Conservation (phyloP, 1,140 invertebrate genomes). For the Pemphigus obesinymphae region DNA sequence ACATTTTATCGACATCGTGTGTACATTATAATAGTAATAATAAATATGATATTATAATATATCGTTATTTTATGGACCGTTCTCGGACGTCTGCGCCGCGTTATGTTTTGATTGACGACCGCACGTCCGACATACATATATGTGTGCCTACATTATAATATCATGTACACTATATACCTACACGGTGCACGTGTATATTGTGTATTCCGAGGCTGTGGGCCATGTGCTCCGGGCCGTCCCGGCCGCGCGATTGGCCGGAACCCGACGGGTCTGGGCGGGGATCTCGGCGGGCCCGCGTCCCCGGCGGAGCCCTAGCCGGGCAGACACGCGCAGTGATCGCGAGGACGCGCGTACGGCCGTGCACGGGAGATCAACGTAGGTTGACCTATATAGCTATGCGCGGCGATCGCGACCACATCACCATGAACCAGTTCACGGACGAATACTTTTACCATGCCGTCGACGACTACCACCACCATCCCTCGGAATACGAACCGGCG, state of each 20-base stretch:
- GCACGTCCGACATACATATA: not conserved
- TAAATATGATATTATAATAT: not conserved
- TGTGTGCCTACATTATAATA: too few relatives aligned
- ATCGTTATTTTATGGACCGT: not conserved
- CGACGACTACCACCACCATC: not conserved
- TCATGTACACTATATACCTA: not conserved
- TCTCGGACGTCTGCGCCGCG: not conserved
- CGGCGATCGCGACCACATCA: not conserved
- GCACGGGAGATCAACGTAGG: too few relatives aligned
- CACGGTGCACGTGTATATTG: not conserved
- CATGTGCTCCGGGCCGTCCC: not conserved
- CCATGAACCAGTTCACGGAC: constrained; percentile 1
- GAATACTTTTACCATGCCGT: not conserved
- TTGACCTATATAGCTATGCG: not conserved
- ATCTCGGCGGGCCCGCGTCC: not conserved
- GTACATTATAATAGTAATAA: not conserved
- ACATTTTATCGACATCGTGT: not conserved
- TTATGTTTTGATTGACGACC: not conserved
- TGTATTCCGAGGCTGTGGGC: too few relatives aligned
- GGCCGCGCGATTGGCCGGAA: not conserved
- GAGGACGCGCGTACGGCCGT: not conserved
- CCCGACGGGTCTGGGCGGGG: not conserved
- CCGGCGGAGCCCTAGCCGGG: not conserved
- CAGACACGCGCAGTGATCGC: not conserved
- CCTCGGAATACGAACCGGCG: not conserved